These are phyloP conservation scores for Megaceryle alcyon DNA, from an alignment of 2,797 vertebrate species.

Conservation along the genomic window DNA sequence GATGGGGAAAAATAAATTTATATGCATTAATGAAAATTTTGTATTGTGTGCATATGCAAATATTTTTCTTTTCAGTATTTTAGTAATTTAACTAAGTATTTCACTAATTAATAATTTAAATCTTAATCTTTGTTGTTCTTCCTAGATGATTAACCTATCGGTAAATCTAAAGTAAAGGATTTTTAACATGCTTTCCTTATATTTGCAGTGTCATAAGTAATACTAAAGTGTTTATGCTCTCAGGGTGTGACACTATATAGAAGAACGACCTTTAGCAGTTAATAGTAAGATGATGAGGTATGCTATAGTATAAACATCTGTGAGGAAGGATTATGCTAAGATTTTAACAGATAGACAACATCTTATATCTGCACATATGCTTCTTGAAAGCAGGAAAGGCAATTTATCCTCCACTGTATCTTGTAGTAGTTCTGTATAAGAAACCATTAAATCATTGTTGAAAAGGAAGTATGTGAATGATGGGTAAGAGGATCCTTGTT, in stretches of 20 bases:
- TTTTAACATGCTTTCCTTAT: neutral
- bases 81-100: neutral
- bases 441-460: conserved; percentile 63
- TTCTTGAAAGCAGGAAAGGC: conserved; percentile 43
- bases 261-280: neutral
- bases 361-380: conserved; percentile 15
- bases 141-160: neutral
- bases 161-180: neutral
- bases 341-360: conserved; percentile 56
- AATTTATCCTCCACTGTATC: conserved; percentile 66
- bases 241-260: neutral
- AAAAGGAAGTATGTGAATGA: conserved; percentile 30
- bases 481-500: conserved; percentile 34
- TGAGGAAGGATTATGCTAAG: neutral
- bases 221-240: neutral
- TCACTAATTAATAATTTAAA: neutral
- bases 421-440: conserved; percentile 47
- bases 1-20: neutral
- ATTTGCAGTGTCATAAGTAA: neutral
- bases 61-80: neutral
- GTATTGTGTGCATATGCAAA: fast-evolving
- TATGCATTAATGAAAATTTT: neutral
- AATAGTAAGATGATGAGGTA: neutral
- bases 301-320: neutral
- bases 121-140: neutral